phyloP scores from a whole-genome alignment of 2,888 invertebrate genomes.

The Dryobota labecula region DNA sequence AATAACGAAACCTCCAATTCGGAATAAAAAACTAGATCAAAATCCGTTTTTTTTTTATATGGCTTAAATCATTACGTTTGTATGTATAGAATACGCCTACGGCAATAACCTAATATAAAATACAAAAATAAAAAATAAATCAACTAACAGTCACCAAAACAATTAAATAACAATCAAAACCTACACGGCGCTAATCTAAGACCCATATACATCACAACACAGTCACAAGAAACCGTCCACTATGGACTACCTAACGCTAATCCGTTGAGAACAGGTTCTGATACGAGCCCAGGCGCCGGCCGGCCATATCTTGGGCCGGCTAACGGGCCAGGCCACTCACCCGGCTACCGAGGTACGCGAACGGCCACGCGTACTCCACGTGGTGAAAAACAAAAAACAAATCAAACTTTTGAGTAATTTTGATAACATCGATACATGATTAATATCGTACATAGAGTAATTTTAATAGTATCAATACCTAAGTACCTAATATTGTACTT shows the following conservation, averaged over 20 bases:
- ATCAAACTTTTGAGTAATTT: not conserved
- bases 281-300: conserved; percentile 47
- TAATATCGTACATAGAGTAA: not conserved
- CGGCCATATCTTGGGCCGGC: conserved; percentile 67
- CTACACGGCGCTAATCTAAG: not conserved
- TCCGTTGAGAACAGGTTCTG: conserved; percentile 57
- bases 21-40: not conserved
- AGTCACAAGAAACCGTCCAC: conserved; percentile 23
- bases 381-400: conserved; percentile 17
- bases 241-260: conserved; percentile 32
- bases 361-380: conserved; percentile 50
- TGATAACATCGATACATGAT: not conserved
- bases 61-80: no score
- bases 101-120: not conserved
- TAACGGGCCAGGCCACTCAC: conserved; percentile 81
- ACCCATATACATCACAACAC: conserved; percentile 33
- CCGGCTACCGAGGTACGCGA: conserved; percentile 71
- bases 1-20: not conserved
- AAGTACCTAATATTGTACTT: no score
- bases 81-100: not conserved
- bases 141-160: not conserved
- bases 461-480: not conserved
- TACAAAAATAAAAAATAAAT: not conserved
- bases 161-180: conserved; percentile 10
- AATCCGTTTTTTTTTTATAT: not conserved